phyloP scores from a whole-genome alignment of 2,797 vertebrate genomes.

The Gymnothorax javanicus region DNA sequence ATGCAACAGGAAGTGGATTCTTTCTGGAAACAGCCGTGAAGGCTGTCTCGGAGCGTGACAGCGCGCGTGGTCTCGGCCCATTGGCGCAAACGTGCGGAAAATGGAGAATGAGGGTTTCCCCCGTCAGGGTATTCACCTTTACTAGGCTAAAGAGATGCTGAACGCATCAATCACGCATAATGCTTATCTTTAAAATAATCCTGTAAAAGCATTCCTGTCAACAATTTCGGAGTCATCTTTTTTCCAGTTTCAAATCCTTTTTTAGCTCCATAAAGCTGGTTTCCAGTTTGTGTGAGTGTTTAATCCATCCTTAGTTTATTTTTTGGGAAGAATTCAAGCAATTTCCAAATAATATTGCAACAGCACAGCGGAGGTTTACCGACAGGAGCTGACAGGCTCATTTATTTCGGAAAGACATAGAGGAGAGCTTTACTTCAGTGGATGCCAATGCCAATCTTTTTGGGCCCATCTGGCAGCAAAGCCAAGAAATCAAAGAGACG shows the following conservation, averaged over 20 bases:
- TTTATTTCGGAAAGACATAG: not conserved
- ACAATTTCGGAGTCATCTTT: slow-evolving; percentile 36
- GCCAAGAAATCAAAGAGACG: slow-evolving; percentile 16
- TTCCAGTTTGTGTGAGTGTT: slow-evolving; percentile 22
- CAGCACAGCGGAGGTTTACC: not conserved
- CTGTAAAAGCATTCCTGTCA: slow-evolving; percentile 45
- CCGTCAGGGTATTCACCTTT: slow-evolving; percentile 23
- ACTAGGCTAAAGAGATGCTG: slow-evolving; percentile 12
- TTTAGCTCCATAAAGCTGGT: slow-evolving; percentile 40
- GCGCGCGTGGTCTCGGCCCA: not conserved
- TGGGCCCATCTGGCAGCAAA: slow-evolving; percentile 23
- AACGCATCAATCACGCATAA: slow-evolving; percentile 18
- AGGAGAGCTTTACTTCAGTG: not conserved
- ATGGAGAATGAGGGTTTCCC: not conserved
- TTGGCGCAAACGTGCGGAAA: not conserved
- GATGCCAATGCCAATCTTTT: too few species aligned
- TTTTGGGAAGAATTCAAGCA: slow-evolving; percentile 30
- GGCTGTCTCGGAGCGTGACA: not conserved
- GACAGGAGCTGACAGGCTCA: not conserved
- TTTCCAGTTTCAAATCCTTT: slow-evolving; percentile 35
- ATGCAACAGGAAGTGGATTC: not conserved
- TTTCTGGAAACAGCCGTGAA: not conserved
- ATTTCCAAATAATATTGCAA: not conserved
- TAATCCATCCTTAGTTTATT: slow-evolving; percentile 19
- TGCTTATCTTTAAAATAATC: slow-evolving; percentile 30